Conservation (phyloP, 2,888 invertebrate species). For the Epirrhoe tristata region DNA sequence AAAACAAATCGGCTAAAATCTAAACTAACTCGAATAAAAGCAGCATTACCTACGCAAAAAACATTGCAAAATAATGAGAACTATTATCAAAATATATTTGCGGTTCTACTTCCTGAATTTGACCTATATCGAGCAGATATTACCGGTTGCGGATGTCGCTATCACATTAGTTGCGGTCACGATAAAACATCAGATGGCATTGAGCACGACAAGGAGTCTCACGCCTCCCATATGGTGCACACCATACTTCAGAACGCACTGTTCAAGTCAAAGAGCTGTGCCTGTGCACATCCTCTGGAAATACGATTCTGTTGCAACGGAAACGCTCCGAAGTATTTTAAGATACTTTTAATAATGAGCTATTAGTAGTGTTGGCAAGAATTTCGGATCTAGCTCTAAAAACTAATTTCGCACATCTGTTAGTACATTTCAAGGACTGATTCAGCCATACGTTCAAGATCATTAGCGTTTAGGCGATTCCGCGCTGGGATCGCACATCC, state of each 20-base stretch:
- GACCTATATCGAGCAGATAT: conserved; percentile 62
- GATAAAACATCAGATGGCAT: conserved; percentile 70
- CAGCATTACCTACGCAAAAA: neutral
- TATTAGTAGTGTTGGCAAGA: no score
- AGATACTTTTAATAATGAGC: no score
- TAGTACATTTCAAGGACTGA: conserved; percentile 30
- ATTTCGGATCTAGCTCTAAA: conserved; percentile 18
- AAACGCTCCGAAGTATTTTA: conserved; percentile 10
- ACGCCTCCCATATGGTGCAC: conserved; percentile 67
- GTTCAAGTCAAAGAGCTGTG: conserved; percentile 8
- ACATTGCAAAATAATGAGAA: conserved; percentile 40
- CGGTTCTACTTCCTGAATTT: conserved; percentile 78
- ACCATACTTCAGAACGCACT: conserved; percentile 47
- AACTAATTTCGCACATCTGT: conserved; percentile 38
- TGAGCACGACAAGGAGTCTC: conserved; percentile 51
- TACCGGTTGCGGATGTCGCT: conserved; percentile 73
- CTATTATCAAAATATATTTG: conserved; percentile 65
- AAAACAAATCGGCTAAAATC: conserved; percentile 4
- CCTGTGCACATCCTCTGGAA: conserved; percentile 23
- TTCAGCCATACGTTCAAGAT: conserved; percentile 66
- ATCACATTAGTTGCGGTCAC: conserved; percentile 62
- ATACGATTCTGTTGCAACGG: conserved; percentile 23
- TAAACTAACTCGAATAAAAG: neutral
- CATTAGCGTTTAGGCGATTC: conserved; percentile 71
- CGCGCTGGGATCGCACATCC: conserved; percentile 67